Conservation (phyloP, 2,113 vertebrate species). For the Catharus fuscescens region DNA sequence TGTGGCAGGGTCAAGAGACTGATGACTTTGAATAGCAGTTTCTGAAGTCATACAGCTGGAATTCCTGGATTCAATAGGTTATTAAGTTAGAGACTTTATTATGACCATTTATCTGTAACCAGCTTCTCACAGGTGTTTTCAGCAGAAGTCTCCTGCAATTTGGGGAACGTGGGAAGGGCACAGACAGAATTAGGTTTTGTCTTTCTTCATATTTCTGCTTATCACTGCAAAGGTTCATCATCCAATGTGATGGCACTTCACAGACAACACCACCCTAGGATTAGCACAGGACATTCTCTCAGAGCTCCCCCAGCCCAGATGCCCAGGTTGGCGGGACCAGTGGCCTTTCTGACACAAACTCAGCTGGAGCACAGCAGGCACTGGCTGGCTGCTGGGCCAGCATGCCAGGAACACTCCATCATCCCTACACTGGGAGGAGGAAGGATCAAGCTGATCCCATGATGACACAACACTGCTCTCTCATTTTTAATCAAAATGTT, state of each 20-base stretch:
- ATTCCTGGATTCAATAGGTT: not conserved
- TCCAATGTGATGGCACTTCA: not conserved
- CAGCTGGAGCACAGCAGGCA: not conserved
- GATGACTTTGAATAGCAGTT: not conserved
- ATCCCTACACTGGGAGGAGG: not conserved
- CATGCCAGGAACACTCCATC: rapidly evolving
- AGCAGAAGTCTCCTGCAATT: not conserved
- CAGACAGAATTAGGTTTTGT: not conserved
- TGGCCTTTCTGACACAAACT: not conserved
- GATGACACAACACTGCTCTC: not conserved
- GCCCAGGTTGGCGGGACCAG: rapidly evolving
- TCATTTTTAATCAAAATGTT: not conserved
- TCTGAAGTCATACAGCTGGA: not conserved
- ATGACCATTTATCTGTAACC: not conserved
- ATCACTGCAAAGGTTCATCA: not conserved
- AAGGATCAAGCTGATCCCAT: not conserved
- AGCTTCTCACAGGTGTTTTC: not conserved
- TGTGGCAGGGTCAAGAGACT: not conserved
- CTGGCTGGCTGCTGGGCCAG: not conserved
- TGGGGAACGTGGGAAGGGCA: not conserved
- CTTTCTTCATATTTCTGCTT: not conserved
- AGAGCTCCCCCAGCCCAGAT: not conserved
- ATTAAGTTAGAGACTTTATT: not conserved
- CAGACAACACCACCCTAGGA: not conserved
- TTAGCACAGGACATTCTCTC: not conserved